phyloP scores from a whole-genome alignment of 2,113 vertebrate species.

The Onychorhynchus coronatus region DNA sequence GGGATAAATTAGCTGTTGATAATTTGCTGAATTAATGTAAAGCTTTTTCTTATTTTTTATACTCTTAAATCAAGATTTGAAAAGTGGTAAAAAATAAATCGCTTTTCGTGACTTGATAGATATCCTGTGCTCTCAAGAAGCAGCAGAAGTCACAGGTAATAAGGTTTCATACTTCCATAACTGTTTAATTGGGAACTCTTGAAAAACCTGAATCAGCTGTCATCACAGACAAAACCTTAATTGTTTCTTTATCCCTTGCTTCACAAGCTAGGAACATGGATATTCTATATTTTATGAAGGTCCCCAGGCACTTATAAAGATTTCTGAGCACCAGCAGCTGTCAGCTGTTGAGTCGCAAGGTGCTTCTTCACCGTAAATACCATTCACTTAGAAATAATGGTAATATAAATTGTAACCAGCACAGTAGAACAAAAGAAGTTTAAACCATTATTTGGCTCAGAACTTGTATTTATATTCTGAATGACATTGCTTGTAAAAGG shows the following conservation, averaged over 20 bases:
- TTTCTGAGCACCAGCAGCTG: slow-evolving; percentile 64
- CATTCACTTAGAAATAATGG: slow-evolving; percentile 48
- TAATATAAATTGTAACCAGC: slow-evolving; percentile 25
- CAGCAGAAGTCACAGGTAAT: not conserved
- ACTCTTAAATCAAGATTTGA: not conserved
- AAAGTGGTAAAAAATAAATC: not conserved
- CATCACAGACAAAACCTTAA: slow-evolving; percentile 6
- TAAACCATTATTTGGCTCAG: not conserved
- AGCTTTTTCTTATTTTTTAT: not conserved
- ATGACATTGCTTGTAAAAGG: not conserved
- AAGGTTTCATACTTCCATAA: not conserved
- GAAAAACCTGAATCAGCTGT: slow-evolving; percentile 46
- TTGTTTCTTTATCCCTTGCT: slow-evolving; percentile 57
- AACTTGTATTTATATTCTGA: not conserved
- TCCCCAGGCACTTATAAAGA: slow-evolving; percentile 47
- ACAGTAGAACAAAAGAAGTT: not conserved
- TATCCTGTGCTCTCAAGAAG: not conserved
- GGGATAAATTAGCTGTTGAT: not conserved
- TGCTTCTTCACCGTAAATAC: slow-evolving; percentile 41
- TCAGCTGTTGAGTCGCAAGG: slow-evolving; percentile 70
- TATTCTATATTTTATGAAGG: slow-evolving; percentile 24
- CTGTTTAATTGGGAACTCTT: slow-evolving; percentile 23
- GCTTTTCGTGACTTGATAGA: not conserved
- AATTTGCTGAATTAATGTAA: not conserved
- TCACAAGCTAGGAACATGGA: slow-evolving; percentile 53